Base-by-base conservation (phyloP, 2,113 vertebrate species). In the Labeo catla region DNA sequence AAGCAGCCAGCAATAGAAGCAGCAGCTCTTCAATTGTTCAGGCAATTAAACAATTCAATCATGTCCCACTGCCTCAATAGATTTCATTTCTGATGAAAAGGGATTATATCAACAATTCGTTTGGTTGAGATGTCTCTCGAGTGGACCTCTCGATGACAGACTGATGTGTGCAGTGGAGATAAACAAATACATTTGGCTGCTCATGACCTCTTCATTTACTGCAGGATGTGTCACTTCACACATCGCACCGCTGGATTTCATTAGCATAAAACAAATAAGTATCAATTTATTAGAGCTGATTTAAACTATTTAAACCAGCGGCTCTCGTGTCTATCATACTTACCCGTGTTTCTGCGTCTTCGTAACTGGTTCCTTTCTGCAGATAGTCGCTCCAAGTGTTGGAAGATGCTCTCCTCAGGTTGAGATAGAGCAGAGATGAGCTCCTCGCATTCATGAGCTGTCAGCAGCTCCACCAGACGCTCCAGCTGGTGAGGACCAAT, bases 391-490 rank as follows among this genome's bases (percentile, higher is more conserved):
- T 93, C 79, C 0, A 93, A 47, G 36, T 86, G 90, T 54, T 79
- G 15, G 23, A 92, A 91, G 85, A 93, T 88, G 84, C 90, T 87
- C 36, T 95, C 91, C 76, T 95, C 93, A 1, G 90, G 85, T n/a
- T 89, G 87, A 34, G 94, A 93, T 8, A 95, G 90, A 72, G 84
- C 84, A 3, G 47, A 7, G 61, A 94, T 87, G 45, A 95, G 92
- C 54, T 94, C 90, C 84, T 94, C 72, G 11, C 95, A 95, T 87
- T 95, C 93, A 1, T 9, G 73, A 6, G 78, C 54, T 0, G 93
- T 94, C 89, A 95, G 90, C 88, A 94, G 6, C 79, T 93, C 91
- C 88, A 92, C 93, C 74, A 95, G 79, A 16, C 92, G 92, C 80
- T 92, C 88, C 86, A 94, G 63, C 88, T 95, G 94, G 86, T 94